Conservation (phyloP, 2,888 invertebrate genomes). For the Kryphioiulus occultus region DNA sequence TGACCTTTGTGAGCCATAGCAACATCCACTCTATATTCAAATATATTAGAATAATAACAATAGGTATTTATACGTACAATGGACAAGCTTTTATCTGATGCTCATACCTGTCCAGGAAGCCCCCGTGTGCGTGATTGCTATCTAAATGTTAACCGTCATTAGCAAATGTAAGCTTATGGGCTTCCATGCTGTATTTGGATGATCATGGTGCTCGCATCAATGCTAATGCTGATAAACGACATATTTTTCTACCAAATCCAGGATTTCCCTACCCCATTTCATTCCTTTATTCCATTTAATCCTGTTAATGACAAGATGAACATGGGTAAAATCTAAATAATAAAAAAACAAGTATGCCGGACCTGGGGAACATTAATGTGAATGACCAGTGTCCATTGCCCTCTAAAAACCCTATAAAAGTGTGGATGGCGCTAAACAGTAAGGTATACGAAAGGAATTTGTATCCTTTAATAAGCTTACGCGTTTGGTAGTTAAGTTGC, state of each 20-base stretch:
- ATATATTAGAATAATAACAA: background rate
- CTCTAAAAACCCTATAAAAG: background rate
- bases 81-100: background rate
- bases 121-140: background rate
- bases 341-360: background rate
- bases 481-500: no score
- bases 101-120: background rate
- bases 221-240: background rate
- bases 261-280: background rate
- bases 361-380: background rate
- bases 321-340: background rate
- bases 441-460: background rate
- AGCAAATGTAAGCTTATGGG: background rate
- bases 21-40: background rate
- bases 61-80: background rate
- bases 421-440: background rate
- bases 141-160: background rate
- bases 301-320: background rate
- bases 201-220: background rate
- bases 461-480: background rate
- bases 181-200: background rate
- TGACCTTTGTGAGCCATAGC: background rate
- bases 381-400: background rate
- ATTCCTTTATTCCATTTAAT: background rate
- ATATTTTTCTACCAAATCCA: background rate